phyloP scores from a whole-genome alignment of 1,140 invertebrate species.

The Drosophila ironensis region DNA sequence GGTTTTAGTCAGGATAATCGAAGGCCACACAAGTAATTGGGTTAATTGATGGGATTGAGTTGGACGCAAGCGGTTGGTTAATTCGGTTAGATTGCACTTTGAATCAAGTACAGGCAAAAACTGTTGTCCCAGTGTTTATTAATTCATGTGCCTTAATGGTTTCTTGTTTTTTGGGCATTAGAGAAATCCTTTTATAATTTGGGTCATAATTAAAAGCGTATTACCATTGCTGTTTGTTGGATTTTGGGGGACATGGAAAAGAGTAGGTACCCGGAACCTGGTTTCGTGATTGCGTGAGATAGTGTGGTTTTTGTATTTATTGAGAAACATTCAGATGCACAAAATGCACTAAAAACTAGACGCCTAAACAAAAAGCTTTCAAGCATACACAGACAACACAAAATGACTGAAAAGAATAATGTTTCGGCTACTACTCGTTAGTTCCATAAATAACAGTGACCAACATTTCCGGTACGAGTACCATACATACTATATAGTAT shows the following conservation, averaged over 20 bases:
- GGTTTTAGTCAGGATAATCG: slow-evolving; percentile 37
- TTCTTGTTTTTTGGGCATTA: too few relatives aligned
- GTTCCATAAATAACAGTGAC: slow-evolving; percentile 41
- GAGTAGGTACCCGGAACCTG: too few relatives aligned
- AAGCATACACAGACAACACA: slow-evolving; percentile 41
- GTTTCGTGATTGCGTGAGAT: slow-evolving; percentile 15
- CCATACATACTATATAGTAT: too few relatives aligned
- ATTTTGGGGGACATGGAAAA: too few relatives aligned
- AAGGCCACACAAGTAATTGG: slow-evolving; percentile 24
- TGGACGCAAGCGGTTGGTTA: not conserved
- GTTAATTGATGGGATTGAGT: slow-evolving; percentile 27
- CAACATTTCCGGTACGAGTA: slow-evolving; percentile 30
- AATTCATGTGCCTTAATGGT: too few relatives aligned
- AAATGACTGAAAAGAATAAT: slow-evolving; percentile 28
- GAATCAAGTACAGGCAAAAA: too few relatives aligned
- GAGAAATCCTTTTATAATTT: too few relatives aligned
- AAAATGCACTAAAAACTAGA: slow-evolving; percentile 49
- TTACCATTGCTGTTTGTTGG: too few relatives aligned
- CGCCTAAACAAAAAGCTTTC: slow-evolving; percentile 49
- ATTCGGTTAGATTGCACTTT: not conserved
- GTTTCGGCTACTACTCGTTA: slow-evolving; percentile 33
- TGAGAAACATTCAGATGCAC: slow-evolving; percentile 41
- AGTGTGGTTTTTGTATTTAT: slow-evolving; percentile 26
- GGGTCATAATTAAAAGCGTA: too few relatives aligned
- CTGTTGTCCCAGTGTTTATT: too few relatives aligned